phyloP scores from a whole-genome alignment of 2,113 vertebrate species.

The Nymphicus hollandicus region DNA sequence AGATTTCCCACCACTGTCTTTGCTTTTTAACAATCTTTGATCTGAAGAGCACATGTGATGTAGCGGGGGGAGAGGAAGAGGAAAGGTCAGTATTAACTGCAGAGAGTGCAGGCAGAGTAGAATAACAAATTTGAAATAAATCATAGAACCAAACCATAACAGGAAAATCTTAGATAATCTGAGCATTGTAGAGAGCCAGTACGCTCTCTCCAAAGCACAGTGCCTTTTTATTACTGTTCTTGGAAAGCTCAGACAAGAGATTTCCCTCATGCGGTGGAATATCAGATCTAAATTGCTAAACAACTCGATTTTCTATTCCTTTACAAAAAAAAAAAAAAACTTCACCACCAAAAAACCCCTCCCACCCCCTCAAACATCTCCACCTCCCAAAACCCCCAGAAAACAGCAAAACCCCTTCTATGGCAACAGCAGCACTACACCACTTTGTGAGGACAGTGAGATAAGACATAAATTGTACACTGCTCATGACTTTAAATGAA shows the following conservation, averaged over 20 bases:
- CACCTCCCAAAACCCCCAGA: background rate
- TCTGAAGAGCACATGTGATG: background rate
- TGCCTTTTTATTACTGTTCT: background rate
- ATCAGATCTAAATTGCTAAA: background rate
- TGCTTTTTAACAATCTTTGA: conserved; percentile 10
- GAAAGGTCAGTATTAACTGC: background rate
- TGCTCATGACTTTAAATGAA: background rate
- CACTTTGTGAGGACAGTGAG: background rate
- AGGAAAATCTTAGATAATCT: conserved; percentile 44
- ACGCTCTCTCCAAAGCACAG: background rate
- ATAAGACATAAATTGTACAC: background rate
- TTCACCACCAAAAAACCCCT: background rate
- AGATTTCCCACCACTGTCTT: background rate
- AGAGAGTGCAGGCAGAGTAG: background rate
- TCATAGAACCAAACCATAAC: conserved; percentile 33
- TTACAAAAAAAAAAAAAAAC: background rate
- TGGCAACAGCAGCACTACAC: background rate
- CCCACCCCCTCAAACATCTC: no score
- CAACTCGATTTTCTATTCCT: background rate
- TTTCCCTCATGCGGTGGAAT: background rate
- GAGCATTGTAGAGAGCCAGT: background rate
- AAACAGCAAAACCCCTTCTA: background rate
- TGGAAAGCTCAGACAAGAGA: background rate
- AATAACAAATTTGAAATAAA: conserved; percentile 47
- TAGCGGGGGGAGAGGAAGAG: conserved; percentile 15